Evolutionary conservation across 2,888 invertebrate species (phyloP), one percentile per base, ranked within the genome.

Genomic region (Cloeon dipterum): DNA sequence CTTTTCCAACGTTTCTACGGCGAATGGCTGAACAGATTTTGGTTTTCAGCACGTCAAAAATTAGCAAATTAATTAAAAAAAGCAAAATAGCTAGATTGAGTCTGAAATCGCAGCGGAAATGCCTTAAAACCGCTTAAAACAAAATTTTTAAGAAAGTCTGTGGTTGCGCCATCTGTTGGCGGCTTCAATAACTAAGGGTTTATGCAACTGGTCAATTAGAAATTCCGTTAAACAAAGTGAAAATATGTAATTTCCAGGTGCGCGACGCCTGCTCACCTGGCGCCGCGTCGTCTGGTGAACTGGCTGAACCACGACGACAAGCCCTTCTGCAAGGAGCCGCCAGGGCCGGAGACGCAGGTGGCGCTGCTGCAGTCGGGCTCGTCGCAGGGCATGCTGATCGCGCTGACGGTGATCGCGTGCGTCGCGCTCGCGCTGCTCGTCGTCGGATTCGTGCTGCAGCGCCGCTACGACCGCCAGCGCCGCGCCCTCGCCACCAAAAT

Each of bases 221-320:
- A n/a, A n/a, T n/a, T n/a, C n/a, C n/a, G n/a, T n/a, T n/a, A n/a
- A n/a, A n/a, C n/a, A n/a, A n/a, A n/a, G n/a, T n/a, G n/a, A n/a
- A n/a, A n/a, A n/a, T n/a, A n/a, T n/a, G 38, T 39, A 35, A 26
- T 38, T 45, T 42, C 3, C 50, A 69, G 69, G 46, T 69, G 69
- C 35, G 58, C 55, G 2, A 54, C 57, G 0, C 69, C 69, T 0
- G 51, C 56, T 1, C 53, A 54, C 2, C 51, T 62, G 37, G 54
- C 56, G 32, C 61, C 62, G 4, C 51, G 58, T 11, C 59, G 69
- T 1, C 51, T 69, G 46, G 62, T 68, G 13, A 69, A 68, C 48
- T 69, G 38, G 38, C 16, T 38, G n/a, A 25, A 19, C 18, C 25
- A 14, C 29, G 14, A 29, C 7, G 5, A 5, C 14, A 16, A 29